A percentile compares a stretch with the other conserved stretches of the same genome.
These are phyloP conservation scores for Drosophila grimshawi DNA, from an alignment of 1,140 invertebrate genomes.

Conservation along the genomic window DNA sequence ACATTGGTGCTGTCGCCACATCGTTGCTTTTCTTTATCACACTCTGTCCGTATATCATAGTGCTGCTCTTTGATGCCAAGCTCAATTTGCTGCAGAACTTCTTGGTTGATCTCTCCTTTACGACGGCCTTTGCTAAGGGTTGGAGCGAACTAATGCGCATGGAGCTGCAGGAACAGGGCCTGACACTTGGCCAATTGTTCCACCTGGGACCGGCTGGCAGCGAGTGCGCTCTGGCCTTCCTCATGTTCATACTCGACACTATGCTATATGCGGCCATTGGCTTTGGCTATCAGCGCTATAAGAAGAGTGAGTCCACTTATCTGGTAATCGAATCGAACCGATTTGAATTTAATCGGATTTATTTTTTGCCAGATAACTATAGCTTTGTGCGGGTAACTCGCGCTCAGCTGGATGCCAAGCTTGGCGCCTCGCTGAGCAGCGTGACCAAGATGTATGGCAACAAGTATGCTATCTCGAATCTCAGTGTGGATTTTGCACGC, in stretches of 20 bases:
- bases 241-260: conserved; percentile 85
- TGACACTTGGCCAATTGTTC: conserved; percentile 83
- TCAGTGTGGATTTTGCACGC: conserved; percentile 85
- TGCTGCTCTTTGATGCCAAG: conserved; percentile 87
- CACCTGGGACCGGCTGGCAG: conserved; percentile 64
- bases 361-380: conserved; percentile 57
- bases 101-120: conserved; percentile 85
- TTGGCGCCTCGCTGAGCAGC: conserved; percentile 85
- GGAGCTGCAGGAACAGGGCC: conserved; percentile 86
- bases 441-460: conserved; percentile 85
- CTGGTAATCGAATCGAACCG: not conserved
- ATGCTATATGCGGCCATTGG: conserved; percentile 85
- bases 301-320: conserved; percentile 57
- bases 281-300: conserved; percentile 74
- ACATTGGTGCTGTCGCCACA: conserved; percentile 87
- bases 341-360: not conserved
- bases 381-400: conserved; percentile 71
- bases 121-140: conserved; percentile 88
- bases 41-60: conserved; percentile 88
- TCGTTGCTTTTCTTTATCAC: conserved; percentile 87
- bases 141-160: conserved; percentile 86
- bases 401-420: conserved; percentile 72
- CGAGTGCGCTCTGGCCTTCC: conserved; percentile 71
- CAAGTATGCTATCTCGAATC: conserved; percentile 88
- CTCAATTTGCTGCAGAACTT: conserved; percentile 86